A percentile compares a stretch with the other conserved stretches of the same genome.
Evolutionary conservation across 2,797 vertebrate genomes (phyloP).

Genomic region (Prunella strophiata): DNA sequence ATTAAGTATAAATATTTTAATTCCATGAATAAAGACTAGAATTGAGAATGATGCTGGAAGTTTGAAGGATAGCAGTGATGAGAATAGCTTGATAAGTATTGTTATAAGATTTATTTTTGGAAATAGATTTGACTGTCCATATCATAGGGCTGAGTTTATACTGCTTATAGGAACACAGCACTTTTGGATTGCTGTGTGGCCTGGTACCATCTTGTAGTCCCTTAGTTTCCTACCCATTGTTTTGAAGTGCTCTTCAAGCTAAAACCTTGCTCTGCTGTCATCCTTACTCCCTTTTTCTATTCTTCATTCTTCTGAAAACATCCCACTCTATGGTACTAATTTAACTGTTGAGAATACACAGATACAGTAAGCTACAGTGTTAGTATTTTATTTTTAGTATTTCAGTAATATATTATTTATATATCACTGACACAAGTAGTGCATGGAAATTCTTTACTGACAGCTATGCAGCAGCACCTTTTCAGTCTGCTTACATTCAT

Average conservation of each 20-base stretch:
- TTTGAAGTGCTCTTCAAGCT: neutral
- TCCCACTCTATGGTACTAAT: neutral
- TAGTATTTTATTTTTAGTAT: neutral
- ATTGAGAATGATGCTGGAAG: neutral
- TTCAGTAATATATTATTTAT: constrained; percentile 2
- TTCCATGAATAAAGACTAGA: neutral
- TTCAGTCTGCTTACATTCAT: neutral
- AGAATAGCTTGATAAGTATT: neutral
- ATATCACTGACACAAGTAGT: neutral
- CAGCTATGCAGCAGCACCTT: neutral
- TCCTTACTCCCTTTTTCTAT: neutral
- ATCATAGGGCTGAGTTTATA: neutral
- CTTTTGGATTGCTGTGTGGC: neutral
- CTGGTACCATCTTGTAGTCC: neutral
- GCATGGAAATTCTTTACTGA: neutral
- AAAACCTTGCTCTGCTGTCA: neutral
- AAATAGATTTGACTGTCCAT: neutral
- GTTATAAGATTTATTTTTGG: neutral
- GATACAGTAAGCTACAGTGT: neutral
- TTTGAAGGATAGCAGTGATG: neutral
- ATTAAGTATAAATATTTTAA: neutral
- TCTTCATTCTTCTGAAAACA: neutral
- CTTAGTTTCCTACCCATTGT: neutral
- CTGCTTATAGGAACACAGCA: neutral
- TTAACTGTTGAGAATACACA: neutral